These are phyloP conservation scores for Ploceus nigricollis DNA, from an alignment of 2,113 vertebrate species.

Conservation along the genomic window DNA sequence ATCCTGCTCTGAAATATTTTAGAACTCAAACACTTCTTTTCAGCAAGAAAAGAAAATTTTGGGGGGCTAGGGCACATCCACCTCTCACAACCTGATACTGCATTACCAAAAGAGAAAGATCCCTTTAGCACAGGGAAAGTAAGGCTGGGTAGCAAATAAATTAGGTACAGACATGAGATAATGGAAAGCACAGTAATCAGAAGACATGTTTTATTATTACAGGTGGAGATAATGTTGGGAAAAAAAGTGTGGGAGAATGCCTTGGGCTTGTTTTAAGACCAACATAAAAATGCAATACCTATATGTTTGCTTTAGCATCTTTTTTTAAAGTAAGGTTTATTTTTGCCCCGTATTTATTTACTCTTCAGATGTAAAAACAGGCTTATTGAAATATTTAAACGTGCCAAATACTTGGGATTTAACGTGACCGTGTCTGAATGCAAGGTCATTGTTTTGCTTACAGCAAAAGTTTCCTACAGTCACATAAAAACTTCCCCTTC, in stretches of 20 bases:
- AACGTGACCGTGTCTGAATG: background rate
- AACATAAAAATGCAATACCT: slow-evolving; percentile 61
- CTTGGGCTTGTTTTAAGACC: slow-evolving; percentile 71
- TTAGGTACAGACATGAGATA: slow-evolving; percentile 86
- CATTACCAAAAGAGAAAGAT: slow-evolving; percentile 45
- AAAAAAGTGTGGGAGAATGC: slow-evolving; percentile 80
- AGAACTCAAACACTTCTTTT: background rate
- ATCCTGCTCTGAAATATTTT: background rate
- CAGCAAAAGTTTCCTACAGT: background rate
- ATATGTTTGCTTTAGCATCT: slow-evolving; percentile 23
- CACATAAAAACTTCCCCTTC: background rate
- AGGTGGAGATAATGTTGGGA: slow-evolving; percentile 82
- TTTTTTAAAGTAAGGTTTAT: background rate
- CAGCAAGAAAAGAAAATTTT: background rate
- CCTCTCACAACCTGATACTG: slow-evolving; percentile 34
- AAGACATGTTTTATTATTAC: slow-evolving; percentile 89
- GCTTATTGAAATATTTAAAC: background rate
- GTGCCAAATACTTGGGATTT: background rate
- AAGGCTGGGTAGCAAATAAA: slow-evolving; percentile 77
- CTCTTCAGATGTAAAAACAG: background rate
- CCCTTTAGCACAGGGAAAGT: slow-evolving; percentile 50
- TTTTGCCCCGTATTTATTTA: slow-evolving; percentile 8
- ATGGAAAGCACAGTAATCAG: slow-evolving; percentile 80
- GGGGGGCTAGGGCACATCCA: background rate
- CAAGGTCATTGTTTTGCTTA: background rate